Base-by-base conservation (phyloP, 2,888 invertebrate species). In the Drosophila sordidula region DNA sequence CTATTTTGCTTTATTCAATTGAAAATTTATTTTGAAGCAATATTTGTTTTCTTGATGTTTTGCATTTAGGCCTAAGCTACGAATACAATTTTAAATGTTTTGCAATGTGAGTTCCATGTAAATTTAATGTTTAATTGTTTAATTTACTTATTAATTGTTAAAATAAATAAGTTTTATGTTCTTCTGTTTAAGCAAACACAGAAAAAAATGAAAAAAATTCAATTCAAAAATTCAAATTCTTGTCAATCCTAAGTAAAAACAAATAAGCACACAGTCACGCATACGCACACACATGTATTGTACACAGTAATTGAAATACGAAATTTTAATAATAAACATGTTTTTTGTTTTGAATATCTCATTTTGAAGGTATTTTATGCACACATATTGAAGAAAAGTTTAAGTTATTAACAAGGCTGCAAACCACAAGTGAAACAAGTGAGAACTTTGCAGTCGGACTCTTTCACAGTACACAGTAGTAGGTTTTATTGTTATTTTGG, bases 221-320 rank as follows among this genome's bases (percentile, higher is more conserved):
- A 79, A 75, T 80, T 82, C n/a, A n/a, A 82, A 62, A 76, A 73
- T 70, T 76, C 86, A 88, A 82, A 88, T 85, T 88, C 25, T 62
- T 59, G 65, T 78, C 62, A 41, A 62, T 78, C 44, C 45, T 69
- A 50, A 65, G 49, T 64, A 42, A 64, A 32, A 32, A 11, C 26
- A 41, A 25, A 32, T 26, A n/a, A n/a, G n/a, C 34, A 26, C 63
- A 46, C 77, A 67, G 49, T 38, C 64, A 51, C 34, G 26, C 34
- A 34, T 39, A 62, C 78, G 63, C 52, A 45, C 64, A 51, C 44
- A 18, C 6, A 41, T 59, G 8, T 54, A 57, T 4, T 26, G 6
- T 68, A 36, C 55, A 38, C 22, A 34, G 1, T 5, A 18, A 25
- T 4, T 1, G 3, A 34, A 44, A 44, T 34, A 34, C 11, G 1